Percentiles rank a stretch among this genome's conserved stretches.
phyloP scores from a whole-genome alignment of 2,797 vertebrate genomes.

The Poecile montanus region DNA sequence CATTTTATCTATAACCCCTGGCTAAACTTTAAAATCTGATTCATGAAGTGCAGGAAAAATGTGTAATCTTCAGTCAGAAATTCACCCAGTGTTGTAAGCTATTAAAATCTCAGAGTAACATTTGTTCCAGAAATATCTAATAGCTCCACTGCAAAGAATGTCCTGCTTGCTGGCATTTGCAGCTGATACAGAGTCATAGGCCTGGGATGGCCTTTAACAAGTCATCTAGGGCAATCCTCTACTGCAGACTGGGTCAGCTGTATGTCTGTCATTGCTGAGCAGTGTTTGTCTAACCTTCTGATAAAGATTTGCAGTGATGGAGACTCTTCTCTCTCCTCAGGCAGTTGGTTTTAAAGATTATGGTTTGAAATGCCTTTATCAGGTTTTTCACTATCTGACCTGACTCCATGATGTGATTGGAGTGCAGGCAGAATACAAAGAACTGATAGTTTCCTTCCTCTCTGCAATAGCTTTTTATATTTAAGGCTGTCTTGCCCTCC shows the following conservation, averaged over 20 bases:
- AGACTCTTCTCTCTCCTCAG: not conserved
- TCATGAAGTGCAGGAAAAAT: not conserved
- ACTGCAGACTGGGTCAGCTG: not conserved
- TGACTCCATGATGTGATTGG: not conserved
- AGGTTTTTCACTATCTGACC: not conserved
- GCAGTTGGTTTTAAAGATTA: not conserved
- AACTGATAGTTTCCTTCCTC: not conserved
- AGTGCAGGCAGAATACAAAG: not conserved
- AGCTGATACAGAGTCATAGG: not conserved
- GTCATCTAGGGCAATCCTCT: not conserved
- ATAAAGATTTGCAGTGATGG: not conserved
- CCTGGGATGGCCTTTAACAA: not conserved
- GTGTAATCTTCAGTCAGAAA: conserved; percentile 6
- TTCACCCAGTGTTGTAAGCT: not conserved
- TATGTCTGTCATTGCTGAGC: not conserved
- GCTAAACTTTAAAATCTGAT: not conserved
- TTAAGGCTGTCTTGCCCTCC: not conserved
- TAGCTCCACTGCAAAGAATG: not conserved
- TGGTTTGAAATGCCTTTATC: conserved; percentile 9
- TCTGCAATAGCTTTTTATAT: not conserved
- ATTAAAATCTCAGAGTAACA: not conserved
- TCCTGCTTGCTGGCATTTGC: not conserved
- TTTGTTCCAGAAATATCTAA: not conserved
- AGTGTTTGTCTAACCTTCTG: not conserved
- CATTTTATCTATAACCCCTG: not conserved